Evolutionary conservation across 2,113 vertebrate species (phyloP), one percentile per base, ranked within the genome.

Genomic region (Myrmophylax atrothorax): DNA sequence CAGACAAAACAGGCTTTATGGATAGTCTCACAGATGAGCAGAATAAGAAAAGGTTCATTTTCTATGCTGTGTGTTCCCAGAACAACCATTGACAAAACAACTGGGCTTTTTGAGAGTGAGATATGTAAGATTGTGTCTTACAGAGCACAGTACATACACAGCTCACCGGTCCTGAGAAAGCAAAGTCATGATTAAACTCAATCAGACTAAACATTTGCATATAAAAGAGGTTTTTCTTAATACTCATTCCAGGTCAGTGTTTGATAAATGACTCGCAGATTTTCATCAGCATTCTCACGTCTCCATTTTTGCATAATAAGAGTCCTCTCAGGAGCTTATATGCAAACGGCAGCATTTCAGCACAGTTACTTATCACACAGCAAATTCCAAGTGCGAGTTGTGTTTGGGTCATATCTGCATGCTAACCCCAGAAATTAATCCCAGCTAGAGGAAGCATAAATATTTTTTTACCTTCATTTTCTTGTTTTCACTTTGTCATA

Each of bases 181-280:
- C 60, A 87, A 82, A 86, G 86, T 31, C 62, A 60, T 95, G 88
- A 96, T 96, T 92, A 96, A 96, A 95, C 76, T 81, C 16, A 16
- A 69, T 82, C 5, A 20, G 83, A 93, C 90, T 89, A 82, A 96
- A 62, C 26, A 91, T 94, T 95, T 96, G 90, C 96, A 95, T 97
- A 91, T 93, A 95, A 92, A 94, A 91, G 92, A 96, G 90, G 25
- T 58, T 94, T 96, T 94, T 90, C 92, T 89, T 94, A 94, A 95
- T 96, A 84, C 79, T 93, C 68, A 64, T 92, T 97, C 81, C 96
- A 94, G 96, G 96, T 93, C 87, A 96, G 68, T 93, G 64, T 94
- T 96, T 97, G 93, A 96, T 94, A 94, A 95, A 96, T 96, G 94
- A 86, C 90, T 96, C 2, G 0, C 56, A 91, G 86, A 93, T 96